Evolutionary conservation across 2,797 vertebrate genomes (phyloP).

Genomic region (Cheracebus regulus): DNA sequence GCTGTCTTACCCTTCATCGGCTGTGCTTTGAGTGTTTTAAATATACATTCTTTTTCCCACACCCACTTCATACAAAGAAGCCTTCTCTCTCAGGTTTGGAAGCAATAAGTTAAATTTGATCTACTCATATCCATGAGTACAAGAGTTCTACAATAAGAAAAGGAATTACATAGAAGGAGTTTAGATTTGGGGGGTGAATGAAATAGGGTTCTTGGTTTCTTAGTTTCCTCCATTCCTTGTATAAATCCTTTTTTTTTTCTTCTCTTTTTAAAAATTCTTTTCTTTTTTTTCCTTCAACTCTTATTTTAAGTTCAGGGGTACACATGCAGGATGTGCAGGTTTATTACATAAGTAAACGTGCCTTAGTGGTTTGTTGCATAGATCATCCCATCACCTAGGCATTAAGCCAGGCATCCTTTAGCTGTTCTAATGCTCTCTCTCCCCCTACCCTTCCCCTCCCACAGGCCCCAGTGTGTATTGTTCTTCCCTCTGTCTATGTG

Average conservation of each 20-base stretch:
- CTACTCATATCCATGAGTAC: background rate
- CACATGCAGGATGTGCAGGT: no score
- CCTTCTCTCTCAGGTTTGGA: background rate
- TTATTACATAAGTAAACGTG: no score
- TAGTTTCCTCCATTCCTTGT: background rate
- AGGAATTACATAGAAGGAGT: background rate
- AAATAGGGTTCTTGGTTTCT: background rate
- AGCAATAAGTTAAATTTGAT: background rate
- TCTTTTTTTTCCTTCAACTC: no score
- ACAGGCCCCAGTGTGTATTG: no score
- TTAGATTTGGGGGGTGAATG: background rate
- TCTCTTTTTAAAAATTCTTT: no score
- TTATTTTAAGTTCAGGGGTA: no score
- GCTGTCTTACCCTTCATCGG: background rate
- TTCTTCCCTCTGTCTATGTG: no score
- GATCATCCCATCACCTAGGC: no score
- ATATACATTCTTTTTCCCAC: background rate
- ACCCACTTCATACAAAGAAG: background rate
- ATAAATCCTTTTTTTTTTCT: background rate
- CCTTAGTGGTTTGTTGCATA: no score
- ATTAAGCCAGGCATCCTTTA: no score
- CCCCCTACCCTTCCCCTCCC: no score
- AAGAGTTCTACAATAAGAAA: background rate
- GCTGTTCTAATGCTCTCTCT: no score
- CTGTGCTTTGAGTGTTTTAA: background rate